A percentile compares a stretch with the other conserved stretches of the same genome.
phyloP scores from a whole-genome alignment of 2,113 vertebrate species.

The Anolis carolinensis region DNA sequence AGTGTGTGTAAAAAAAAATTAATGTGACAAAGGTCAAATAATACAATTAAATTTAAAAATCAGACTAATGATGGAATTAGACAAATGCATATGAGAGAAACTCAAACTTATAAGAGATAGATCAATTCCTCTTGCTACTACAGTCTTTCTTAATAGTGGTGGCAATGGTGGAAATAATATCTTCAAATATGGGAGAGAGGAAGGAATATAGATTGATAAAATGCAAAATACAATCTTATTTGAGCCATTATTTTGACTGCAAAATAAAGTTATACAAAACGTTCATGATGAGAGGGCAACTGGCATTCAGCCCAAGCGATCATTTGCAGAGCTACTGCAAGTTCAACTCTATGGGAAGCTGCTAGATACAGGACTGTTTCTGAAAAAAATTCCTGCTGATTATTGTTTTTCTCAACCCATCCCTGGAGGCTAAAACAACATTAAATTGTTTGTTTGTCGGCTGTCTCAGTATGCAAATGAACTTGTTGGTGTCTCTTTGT shows the following conservation, averaged over 20 bases:
- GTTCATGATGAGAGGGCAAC: conserved; percentile 56
- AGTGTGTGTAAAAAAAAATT: too few relatives aligned
- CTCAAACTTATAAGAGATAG: too few relatives aligned
- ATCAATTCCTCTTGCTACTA: too few relatives aligned
- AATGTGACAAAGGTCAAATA: too few relatives aligned
- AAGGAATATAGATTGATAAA: background rate
- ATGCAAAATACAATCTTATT: conserved; percentile 5
- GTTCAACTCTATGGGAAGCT: conserved; percentile 19
- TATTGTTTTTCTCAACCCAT: background rate
- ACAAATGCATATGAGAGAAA: too few relatives aligned
- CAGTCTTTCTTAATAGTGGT: background rate
- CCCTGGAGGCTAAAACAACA: background rate
- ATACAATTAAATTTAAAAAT: too few relatives aligned
- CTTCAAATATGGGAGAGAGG: background rate
- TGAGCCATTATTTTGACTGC: background rate
- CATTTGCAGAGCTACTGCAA: conserved; percentile 47
- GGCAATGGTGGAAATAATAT: background rate
- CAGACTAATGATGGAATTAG: too few relatives aligned
- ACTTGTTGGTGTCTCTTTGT: background rate
- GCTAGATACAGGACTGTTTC: background rate
- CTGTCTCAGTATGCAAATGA: background rate
- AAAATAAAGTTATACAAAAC: conserved; percentile 52
- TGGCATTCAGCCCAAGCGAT: conserved; percentile 55
- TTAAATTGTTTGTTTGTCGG: background rate
- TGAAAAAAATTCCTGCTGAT: background rate